Evolutionary conservation across 2,888 invertebrate species (phyloP), one percentile per base, ranked within the genome.

Genomic region (Amiota mariae): DNA sequence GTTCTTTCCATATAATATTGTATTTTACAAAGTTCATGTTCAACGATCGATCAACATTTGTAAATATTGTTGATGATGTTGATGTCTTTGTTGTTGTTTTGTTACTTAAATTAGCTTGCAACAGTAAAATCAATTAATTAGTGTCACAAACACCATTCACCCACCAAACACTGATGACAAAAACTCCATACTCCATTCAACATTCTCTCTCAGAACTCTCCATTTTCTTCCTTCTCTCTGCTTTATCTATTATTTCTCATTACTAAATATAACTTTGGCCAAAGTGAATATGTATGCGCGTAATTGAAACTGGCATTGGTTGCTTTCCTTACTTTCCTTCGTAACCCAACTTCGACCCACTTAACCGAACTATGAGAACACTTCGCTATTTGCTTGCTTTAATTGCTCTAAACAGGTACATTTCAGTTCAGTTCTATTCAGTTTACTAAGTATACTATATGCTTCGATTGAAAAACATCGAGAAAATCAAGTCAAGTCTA

Each of bases 71-170:
- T 24, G 24, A 2, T 24, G 24, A 2, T 24, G 24, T 36, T 36
- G 36, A 36, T 36, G 36, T 2, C 36, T 36, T 36, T 36, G 36
- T 36, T 36, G 36, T 36, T 36, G 3, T 36, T 36, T 6, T 36
- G 3, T 24, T 59, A 3, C 59, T 59, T 46, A 54, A 54, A 68
- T 68, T 68, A 68, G 54, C 20, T 68, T 51, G 51, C 13, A 11
- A 67, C 18, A 67, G 75, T 66, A 73, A 85, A 86, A 84, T 86
- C 84, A 84, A 84, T 84, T 84, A 84, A 84, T 84, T 85, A 86
- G 82, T 86, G 84, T 84, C 84, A 85, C 84, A 80, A 82, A 77
- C 36, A 36, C 36, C 36, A 36, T 36, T 36, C 36, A 36, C 36
- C 84, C 36, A 36, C 36, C 84, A 84, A 12, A 68, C 36, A 68